Base-by-base conservation (phyloP, 1,140 invertebrate genomes). In the Sinella curviseta region DNA sequence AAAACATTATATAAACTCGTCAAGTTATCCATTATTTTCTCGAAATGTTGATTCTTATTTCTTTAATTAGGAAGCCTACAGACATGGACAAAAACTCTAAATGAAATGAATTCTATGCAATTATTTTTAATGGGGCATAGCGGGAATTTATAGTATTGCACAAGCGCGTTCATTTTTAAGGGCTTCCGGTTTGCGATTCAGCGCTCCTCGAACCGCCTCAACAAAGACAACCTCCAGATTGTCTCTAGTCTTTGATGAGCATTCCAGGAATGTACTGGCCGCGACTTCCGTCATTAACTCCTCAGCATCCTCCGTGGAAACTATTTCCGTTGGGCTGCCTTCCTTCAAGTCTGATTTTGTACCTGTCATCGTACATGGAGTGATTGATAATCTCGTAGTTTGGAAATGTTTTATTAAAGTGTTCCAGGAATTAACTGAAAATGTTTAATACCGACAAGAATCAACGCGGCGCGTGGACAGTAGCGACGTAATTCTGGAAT, bases 191-290 rank as follows among this genome's bases (percentile, higher is more conserved):
- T n/a, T n/a, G n/a, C n/a, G n/a, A n/a, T n/a, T n/a, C 17, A 33
- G 4, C 26, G 77, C 77, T 0, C 92, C 91, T 81, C 91, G 88
- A 8, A 94, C 90, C 0, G 93, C 93, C 85, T 93, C 93, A 76
- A 90, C 87, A 85, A 95, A 94, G 24, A 97, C 93, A 79, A 92
- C 90, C 8, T 91, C 87, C 28, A 97, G 88, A 79, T 93, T 93
- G 83, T 92, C 89, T 74, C 92, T 89, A 31, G 91, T 91, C 84
- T 94, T 90, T 0, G 95, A 94, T 0, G 95, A 97, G 87, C 95
- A 97, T 86, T 97, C 95, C n/a, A 95, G 90, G 82, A 94, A 92
- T 77, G 91, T 90, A 35, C 88, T 87, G 1, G 94, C 94, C 83
- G 90, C 91, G 79, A 95, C 93, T 88, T 92, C 93, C 80, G 91